Base-by-base conservation (phyloP, 2,797 vertebrate species). In the Momotus momota region DNA sequence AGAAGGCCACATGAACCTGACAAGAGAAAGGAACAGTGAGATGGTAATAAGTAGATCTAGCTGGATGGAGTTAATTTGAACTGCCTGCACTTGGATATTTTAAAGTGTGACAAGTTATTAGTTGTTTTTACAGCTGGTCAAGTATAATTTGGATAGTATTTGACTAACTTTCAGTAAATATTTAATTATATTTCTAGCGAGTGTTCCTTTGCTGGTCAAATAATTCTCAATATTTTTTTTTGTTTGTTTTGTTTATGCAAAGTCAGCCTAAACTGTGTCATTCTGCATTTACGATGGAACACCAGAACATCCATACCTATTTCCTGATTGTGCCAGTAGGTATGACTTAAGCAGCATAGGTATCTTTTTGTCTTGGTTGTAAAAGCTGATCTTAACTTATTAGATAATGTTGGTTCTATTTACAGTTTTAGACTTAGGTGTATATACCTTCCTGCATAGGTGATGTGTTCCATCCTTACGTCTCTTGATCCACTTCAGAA, bases 21-120 rank as follows among this genome's bases (percentile, higher is more conserved):
- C 73, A 86, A 90, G 70, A 64, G 43, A 86, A 92, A 41, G 43
- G 27, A 75, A 72, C 88, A 95, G n/a, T 62, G 70, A 83, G 72
- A 52, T 79, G 31, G 35, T 75, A 83, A 40, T 88, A 66, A 91
- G 17, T 49, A 31, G 77, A 55, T 70, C 10, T 51, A 16, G 12
- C 58, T 61, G 43, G 52, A 35, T 55, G 75, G 82, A 66, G 41
- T 60, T 88, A 9, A 19, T 67, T 40, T 54, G 52, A 72, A 49
- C 40, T 81, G 55, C 49, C 40, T 48, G 10, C 31, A 8, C 67
- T 77, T 77, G 70, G 61, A 45, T 8, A 3, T 54, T 75, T 83
- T 40, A 2, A 48, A 54, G 29, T 51, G 13, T 90, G 23, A 14
- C 21, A 21, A 40, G 14, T 66, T 66, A 51, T 66, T 8, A 4